phyloP scores from a whole-genome alignment of 1,140 invertebrate species.

The Ips typographus region DNA sequence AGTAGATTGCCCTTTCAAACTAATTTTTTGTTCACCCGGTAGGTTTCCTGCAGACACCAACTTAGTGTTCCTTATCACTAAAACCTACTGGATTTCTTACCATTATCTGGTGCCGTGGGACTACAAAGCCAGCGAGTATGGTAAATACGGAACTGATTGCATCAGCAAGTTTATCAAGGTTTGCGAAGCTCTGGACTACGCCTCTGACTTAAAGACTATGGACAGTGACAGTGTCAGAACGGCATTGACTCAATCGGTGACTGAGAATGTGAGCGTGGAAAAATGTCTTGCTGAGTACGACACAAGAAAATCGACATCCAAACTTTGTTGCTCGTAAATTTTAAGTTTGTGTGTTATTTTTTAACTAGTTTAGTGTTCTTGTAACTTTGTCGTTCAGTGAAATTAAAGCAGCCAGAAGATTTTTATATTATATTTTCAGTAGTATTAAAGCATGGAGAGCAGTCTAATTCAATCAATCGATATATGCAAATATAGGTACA shows the following conservation, averaged over 20 bases:
- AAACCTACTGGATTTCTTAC: conserved; percentile 75
- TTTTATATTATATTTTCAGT: no score
- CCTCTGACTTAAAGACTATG: conserved; percentile 63
- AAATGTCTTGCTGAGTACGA: conserved; percentile 56
- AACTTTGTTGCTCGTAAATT: conserved; percentile 6
- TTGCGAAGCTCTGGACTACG: conserved; percentile 64
- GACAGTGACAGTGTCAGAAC: conserved; percentile 61
- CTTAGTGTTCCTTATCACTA: conserved; percentile 69
- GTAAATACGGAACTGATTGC: conserved; percentile 67
- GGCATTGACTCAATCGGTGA: conserved; percentile 59
- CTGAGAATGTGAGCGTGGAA: conserved; percentile 56
- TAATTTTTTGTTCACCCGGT: conserved; percentile 35
- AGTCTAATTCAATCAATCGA: no score
- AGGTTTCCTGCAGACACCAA: conserved; percentile 71
- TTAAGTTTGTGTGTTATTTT: no score
- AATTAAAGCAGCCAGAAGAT: no score
- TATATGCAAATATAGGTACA: no score
- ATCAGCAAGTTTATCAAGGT: conserved; percentile 67
- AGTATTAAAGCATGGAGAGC: no score
- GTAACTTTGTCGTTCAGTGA: no score
- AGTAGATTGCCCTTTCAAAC: conserved; percentile 20
- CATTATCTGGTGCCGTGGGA: conserved; percentile 77
- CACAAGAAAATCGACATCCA: conserved; percentile 28
- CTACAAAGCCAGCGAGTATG: conserved; percentile 75
- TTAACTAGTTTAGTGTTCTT: no score